These are phyloP conservation scores for Drosophila parvula DNA, from an alignment of 1,140 invertebrate species.

Conservation along the genomic window DNA sequence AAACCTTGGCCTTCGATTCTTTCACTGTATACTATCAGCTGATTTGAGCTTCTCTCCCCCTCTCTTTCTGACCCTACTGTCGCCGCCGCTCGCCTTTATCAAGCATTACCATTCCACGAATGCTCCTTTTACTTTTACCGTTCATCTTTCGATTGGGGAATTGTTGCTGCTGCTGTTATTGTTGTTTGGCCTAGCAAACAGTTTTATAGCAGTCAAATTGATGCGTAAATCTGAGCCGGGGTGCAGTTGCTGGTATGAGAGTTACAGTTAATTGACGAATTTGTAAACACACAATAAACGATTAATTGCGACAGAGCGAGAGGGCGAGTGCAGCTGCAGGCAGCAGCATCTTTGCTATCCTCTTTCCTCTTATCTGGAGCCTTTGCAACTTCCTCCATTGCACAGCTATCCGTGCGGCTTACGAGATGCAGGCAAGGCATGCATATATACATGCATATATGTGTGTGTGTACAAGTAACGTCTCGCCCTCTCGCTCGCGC, in stretches of 20 bases:
- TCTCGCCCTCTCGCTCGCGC: slow-evolving; percentile 8
- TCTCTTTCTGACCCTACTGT: not conserved
- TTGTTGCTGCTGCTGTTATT: not conserved
- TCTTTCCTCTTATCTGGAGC: slow-evolving; percentile 17
- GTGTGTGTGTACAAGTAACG: slow-evolving; percentile 7
- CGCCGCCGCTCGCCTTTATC: not conserved
- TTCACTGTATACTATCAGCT: slow-evolving; percentile 13
- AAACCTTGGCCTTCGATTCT: not conserved
- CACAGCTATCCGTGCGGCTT: slow-evolving; percentile 29
- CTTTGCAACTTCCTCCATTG: slow-evolving; percentile 42
- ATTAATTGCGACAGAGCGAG: slow-evolving; percentile 20
- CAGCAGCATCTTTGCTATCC: slow-evolving; percentile 18
- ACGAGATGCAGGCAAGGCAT: slow-evolving; percentile 5
- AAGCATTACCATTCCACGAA: not conserved
- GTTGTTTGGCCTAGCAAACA: slow-evolving; percentile 6
- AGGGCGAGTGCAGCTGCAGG: not conserved
- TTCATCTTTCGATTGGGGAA: slow-evolving; percentile 14
- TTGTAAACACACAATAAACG: slow-evolving; percentile 44
- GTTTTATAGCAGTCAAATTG: not conserved
- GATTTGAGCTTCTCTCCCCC: not conserved
- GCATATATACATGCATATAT: not conserved
- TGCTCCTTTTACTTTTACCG: slow-evolving; percentile 10
- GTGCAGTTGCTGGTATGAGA: not conserved
- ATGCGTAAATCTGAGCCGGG: not conserved
- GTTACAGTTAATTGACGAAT: slow-evolving; percentile 35